A percentile compares a stretch with the other conserved stretches of the same genome.
phyloP scores from a whole-genome alignment of 2,113 vertebrate species.

The Ahaetulla prasina region DNA sequence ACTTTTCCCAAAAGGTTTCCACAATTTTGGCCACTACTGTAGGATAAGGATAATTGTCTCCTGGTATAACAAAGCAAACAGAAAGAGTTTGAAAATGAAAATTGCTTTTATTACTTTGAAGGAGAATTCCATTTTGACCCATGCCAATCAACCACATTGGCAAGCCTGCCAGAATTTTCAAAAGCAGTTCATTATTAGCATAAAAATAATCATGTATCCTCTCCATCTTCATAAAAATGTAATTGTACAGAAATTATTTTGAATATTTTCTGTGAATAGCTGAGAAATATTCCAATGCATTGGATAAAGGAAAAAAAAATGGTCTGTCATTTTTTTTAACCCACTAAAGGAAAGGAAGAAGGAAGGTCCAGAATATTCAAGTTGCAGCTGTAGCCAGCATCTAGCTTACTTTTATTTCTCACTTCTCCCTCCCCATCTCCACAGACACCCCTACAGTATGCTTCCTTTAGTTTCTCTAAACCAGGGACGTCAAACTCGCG shows the following conservation, averaged over 20 bases:
- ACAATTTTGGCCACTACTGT: background rate
- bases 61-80: conserved; percentile 3
- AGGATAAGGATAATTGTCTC: background rate
- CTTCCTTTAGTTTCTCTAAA: no score
- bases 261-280: background rate
- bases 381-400: background rate
- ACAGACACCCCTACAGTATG: no score
- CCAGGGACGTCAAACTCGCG: no score
- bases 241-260: background rate
- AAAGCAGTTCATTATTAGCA: background rate
- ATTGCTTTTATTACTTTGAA: background rate
- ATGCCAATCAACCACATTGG: background rate
- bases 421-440: background rate
- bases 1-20: no score
- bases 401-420: background rate
- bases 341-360: background rate
- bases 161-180: background rate
- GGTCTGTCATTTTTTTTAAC: background rate
- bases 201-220: background rate
- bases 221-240: background rate
- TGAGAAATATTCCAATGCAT: background rate
- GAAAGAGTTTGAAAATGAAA: background rate
- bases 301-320: background rate
- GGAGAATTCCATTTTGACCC: background rate
- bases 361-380: background rate